Base-by-base conservation (phyloP, 92 coral and sea anemone genomes). In the Siderastrea radians region DNA sequence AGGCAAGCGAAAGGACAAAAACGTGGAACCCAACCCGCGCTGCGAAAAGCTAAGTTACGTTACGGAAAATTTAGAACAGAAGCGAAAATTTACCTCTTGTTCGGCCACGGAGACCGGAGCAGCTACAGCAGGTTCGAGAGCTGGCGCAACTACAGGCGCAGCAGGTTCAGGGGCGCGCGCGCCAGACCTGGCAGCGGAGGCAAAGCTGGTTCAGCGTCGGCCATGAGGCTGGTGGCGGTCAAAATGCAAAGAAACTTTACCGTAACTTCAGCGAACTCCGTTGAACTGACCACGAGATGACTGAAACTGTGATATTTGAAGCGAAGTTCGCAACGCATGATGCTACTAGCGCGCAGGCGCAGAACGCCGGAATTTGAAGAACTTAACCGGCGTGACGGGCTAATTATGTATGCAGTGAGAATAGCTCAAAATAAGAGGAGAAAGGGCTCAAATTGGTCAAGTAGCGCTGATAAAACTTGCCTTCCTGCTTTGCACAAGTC, bases 191-290 rank as follows among this genome's bases (percentile, higher is more conserved):
- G 14, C 12, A 19, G 66, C 17, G 66, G 66, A 61, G 66, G n/a
- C 16, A 61, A 19, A 61, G 66, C 38, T 12, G 66, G 66, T 61
- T 61, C 66, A 19, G n/a, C 19, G 54, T 70, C 51, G 75, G 75
- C 75, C 75, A 44, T 70, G 9, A 70, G 54, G 75, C 75, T 46
- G 75, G 75, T 46, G 75, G 75, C 75, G 54, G 54, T 46, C n/a
- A 70, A 45, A 70, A 55, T 26, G 38, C 38, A 0, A 26, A 26
- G 38, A 26, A 26, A 26, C 38, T 26, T 26, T 26, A 26, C 38
- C 38, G 38, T 26, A 26, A 26, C 38, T 26, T 26, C 38, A 26
- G 38, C 38, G 38, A 26, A 26, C 38, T 26, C 38, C 38, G 38
- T 26, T 26, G 38, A 26, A 26, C 38, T 26, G 38, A 26, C 38